Evolutionary conservation across 2,797 vertebrate genomes (phyloP), one percentile per base, ranked within the genome.

Genomic region (Nothura maculosa): DNA sequence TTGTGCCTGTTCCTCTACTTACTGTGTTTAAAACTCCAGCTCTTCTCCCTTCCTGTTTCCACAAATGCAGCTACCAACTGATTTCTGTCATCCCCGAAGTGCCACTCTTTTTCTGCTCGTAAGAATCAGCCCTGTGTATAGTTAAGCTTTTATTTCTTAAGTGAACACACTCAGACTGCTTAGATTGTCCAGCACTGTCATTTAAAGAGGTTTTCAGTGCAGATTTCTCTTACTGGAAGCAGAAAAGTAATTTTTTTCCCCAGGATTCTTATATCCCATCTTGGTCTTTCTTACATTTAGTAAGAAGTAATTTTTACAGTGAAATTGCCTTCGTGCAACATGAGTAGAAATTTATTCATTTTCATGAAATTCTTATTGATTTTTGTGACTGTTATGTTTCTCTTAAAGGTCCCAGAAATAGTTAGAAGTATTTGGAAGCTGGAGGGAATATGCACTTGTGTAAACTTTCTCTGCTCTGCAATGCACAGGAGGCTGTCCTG

Each of bases 151-250:
- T 82, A 27, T 73, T 84, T 64, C 15, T 80, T 30, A 79, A 79
- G 38, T 62, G 52, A 79, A 28, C 76, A 22, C 38, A 43, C 89
- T 50, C 40, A 75, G 54, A 57, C 8, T 42, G 22, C 55, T 78
- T 73, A 34, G 67, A 75, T 82, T 10, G 17, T 78, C 72, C 48
- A 58, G 34, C 60, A 22, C 55, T 43, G 32, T 68, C 18, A 4
- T 22, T 78, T 87, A 34, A 48, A 76, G 89, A 85, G n/a, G 30
- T 93, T 30, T 91, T 90, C 68, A 48, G n/a, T 74, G 25, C 18
- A 52, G 6, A 9, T 55, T 6, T 2, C 6, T 64, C 84, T 69
- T 54, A 27, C 24, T 83, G 20, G 40, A 80, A 74, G n/a, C 24
- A 69, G 68, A 47, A 17, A 82, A 20, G 22, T 81, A 57, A 19